A percentile compares a stretch with the other conserved stretches of the same genome.
These are phyloP conservation scores for Zootermopsis nevadensis DNA, from an alignment of 2,888 invertebrate species.

Conservation along the genomic window DNA sequence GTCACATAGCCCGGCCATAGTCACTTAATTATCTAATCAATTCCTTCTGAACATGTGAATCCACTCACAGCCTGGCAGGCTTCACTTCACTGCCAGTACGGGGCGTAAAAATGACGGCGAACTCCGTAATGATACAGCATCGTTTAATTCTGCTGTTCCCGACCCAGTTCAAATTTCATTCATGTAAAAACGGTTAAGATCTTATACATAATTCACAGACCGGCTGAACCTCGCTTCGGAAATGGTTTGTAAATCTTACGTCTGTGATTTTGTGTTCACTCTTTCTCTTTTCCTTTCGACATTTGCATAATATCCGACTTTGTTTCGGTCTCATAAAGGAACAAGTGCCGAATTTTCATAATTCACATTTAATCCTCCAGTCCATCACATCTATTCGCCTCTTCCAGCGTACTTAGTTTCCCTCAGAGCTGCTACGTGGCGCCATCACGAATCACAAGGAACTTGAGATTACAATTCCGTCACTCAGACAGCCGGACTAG, in stretches of 20 bases:
- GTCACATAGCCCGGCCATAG: no score
- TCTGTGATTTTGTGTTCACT: neutral
- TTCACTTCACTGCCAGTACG: no score
- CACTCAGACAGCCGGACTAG: no score
- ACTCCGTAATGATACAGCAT: no score
- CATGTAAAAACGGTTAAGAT: neutral
- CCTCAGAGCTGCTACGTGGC: neutral
- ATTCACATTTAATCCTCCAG: neutral
- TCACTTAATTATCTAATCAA: no score
- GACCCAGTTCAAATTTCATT: neutral
- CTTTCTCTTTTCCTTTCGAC: neutral
- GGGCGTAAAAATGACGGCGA: no score
- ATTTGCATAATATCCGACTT: constrained; percentile 2
- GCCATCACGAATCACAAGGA: neutral
- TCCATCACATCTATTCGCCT: neutral
- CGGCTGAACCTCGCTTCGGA: neutral
- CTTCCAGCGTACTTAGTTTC: neutral
- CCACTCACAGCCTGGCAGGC: no score
- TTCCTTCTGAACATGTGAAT: no score
- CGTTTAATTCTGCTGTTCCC: no score
- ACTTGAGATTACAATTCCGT: neutral
- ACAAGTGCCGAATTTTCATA: neutral
- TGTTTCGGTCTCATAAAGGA: neutral
- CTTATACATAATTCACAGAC: neutral
- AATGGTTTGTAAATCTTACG: neutral